Base-by-base conservation (phyloP, 2,113 vertebrate species). In the Menidia beryllina region DNA sequence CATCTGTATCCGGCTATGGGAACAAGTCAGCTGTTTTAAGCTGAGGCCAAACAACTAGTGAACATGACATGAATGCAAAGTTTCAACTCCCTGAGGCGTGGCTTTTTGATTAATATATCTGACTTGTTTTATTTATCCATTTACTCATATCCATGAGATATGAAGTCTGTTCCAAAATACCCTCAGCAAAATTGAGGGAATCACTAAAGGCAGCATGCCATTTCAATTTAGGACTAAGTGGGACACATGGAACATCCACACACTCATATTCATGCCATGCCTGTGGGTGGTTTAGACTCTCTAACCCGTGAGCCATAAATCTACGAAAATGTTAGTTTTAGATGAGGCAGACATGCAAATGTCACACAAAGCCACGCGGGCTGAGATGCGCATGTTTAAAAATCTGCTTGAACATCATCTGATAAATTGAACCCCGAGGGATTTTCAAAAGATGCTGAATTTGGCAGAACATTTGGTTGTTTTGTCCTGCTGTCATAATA, bases 21-120 rank as follows among this genome's bases (percentile, higher is more conserved):
- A 61, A 70, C 50, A 56, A 56, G 45, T 58, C 70, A 39, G 51
- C 34, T 69, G 41, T 51, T 77, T 77, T 61, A 17, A 21, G 58
- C 26, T 58, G 0, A 20, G 75, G 54, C 49, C 39, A 23, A 65
- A 53, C 24, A 57, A 25, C 24, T 51, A 45, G 41, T 52, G 55
- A 21, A 55, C 30, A 48, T 50, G 58, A 59, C 41, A 60, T 50
- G 45, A 50, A 56, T 52, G 10, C 7, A n/a, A 69, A 45, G 14
- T 58, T 38, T 68, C 38, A 11, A 5, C 17, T 45, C 41, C 15
- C 50, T 5, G 2, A 23, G 24, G 19, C 48, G 0, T 14, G 0
- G 0, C 38, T 21, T 23, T n/a, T 45, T 50, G 13, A 17, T 23
- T 21, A 30, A 4, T 62, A 7, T 17, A 25, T 75, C 39, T 19